phyloP scores from a whole-genome alignment of 2,113 vertebrate genomes.

The Vanacampus margaritifer region DNA sequence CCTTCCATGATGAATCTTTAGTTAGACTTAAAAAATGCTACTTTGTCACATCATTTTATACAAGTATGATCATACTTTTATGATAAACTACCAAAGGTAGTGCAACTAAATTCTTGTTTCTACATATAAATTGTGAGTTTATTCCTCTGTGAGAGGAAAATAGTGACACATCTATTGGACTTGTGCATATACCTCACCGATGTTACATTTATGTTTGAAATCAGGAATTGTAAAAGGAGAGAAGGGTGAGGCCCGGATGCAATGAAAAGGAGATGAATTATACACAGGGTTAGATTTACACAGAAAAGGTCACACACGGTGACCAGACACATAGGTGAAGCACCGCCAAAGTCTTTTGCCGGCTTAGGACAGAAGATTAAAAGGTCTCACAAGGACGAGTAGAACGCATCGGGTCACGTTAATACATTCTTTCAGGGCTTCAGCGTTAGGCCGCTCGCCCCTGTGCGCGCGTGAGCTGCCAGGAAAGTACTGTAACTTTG shows the following conservation, averaged over 20 bases:
- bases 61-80: too few relatives aligned
- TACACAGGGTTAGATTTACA: constrained; percentile 21
- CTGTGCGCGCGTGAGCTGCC: constrained; percentile 42
- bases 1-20: too few relatives aligned
- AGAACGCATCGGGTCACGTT: constrained; percentile 50
- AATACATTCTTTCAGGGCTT: constrained; percentile 55
- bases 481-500: constrained; percentile 56
- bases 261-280: constrained; percentile 28
- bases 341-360: constrained; percentile 33
- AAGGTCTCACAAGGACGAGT: constrained; percentile 49
- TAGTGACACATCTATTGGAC: background rate
- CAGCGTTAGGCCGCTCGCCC: constrained; percentile 39
- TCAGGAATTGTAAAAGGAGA: constrained; percentile 49
- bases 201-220: constrained; percentile 58
- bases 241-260: constrained; percentile 23
- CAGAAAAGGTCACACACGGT: constrained; percentile 45
- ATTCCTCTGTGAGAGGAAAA: background rate
- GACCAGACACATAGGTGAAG: constrained; percentile 35
- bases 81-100: background rate
- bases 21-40: too few relatives aligned
- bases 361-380: constrained; percentile 39
- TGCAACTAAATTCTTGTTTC: too few relatives aligned
- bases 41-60: too few relatives aligned
- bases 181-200: background rate
- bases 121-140: too few relatives aligned